These are phyloP conservation scores for Idaea straminata DNA, from an alignment of 2,888 invertebrate species.

Conservation along the genomic window DNA sequence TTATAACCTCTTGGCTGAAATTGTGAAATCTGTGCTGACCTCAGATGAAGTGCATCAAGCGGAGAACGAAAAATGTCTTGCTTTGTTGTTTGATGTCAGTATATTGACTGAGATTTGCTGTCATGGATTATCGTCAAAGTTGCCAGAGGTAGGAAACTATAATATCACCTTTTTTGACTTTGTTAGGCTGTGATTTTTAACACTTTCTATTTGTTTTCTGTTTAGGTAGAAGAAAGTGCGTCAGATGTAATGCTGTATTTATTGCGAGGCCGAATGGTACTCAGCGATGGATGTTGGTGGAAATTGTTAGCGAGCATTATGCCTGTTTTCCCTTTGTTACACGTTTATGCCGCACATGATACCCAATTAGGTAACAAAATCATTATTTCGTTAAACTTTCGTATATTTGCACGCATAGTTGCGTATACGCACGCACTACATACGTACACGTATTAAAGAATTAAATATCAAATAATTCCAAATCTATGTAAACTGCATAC, in stretches of 20 bases:
- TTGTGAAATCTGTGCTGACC: constrained; percentile 78
- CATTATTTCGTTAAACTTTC: not conserved
- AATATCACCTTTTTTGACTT: too few relatives aligned
- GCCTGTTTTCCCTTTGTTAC: constrained; percentile 81
- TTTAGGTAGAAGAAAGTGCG: constrained; percentile 79
- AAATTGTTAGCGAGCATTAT: constrained; percentile 79
- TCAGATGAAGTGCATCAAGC: constrained; percentile 63
- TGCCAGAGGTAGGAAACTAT: constrained; percentile 43
- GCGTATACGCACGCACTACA: too few relatives aligned
- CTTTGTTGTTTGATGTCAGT: constrained; percentile 78
- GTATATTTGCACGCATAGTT: too few relatives aligned
- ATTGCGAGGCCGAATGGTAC: constrained; percentile 82
- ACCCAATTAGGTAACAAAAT: constrained; percentile 55
- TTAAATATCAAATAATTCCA: not conserved
- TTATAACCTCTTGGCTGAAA: constrained; percentile 76
- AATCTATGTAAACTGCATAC: not conserved
- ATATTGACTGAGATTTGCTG: constrained; percentile 83
- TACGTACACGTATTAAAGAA: too few relatives aligned
- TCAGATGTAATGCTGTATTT: constrained; percentile 82
- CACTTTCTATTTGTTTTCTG: constrained; percentile 13
- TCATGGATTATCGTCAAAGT: constrained; percentile 77
- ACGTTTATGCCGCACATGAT: constrained; percentile 78
- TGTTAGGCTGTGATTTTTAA: not conserved
- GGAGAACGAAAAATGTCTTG: constrained; percentile 71
- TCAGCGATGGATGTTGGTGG: constrained; percentile 82